Percentiles rank a stretch among this genome's conserved stretches.
Evolutionary conservation across 1,140 invertebrate genomes (phyloP).

Genomic region (Hylaeus volcanicus): DNA sequence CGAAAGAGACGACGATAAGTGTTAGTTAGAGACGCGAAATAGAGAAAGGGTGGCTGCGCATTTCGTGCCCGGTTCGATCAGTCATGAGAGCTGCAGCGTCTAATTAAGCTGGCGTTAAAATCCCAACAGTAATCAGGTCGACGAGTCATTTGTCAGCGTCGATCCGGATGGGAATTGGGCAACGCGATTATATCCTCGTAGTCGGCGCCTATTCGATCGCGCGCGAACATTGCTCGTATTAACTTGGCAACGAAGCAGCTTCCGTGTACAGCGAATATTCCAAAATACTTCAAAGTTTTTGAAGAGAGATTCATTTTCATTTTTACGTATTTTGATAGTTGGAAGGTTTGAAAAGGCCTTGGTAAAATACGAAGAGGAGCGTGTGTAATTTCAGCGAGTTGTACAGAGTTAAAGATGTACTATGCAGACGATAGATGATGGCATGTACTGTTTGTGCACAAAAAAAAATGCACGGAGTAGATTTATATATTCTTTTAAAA

Average conservation of each 20-base stretch:
- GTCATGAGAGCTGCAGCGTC: constrained; percentile 62
- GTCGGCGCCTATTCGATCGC: constrained; percentile 44
- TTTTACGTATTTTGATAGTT: too few species aligned
- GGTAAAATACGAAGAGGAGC: too few species aligned
- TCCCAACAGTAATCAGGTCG: constrained; percentile 68
- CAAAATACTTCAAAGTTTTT: neutral
- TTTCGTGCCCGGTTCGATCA: constrained; percentile 61
- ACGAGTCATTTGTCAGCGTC: constrained; percentile 67
- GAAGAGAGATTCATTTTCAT: too few species aligned
- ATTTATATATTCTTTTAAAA: too few species aligned
- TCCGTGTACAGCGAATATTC: neutral
- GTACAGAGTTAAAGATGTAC: too few species aligned
- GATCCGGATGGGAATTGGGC: constrained; percentile 57
- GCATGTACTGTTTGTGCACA: too few species aligned
- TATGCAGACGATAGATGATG: too few species aligned
- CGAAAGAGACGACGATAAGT: neutral
- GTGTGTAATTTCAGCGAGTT: too few species aligned
- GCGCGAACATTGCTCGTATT: constrained; percentile 53
- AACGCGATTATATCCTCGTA: constrained; percentile 60
- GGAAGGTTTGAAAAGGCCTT: too few species aligned
- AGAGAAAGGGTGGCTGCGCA: constrained; percentile 4
- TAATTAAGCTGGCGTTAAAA: constrained; percentile 69
- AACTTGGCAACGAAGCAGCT: constrained; percentile 33
- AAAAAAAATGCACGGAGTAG: too few species aligned
- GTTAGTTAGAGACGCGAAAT: constrained; percentile 17